Base-by-base conservation (phyloP, 2,797 vertebrate species). In the Trematomus bernacchii region DNA sequence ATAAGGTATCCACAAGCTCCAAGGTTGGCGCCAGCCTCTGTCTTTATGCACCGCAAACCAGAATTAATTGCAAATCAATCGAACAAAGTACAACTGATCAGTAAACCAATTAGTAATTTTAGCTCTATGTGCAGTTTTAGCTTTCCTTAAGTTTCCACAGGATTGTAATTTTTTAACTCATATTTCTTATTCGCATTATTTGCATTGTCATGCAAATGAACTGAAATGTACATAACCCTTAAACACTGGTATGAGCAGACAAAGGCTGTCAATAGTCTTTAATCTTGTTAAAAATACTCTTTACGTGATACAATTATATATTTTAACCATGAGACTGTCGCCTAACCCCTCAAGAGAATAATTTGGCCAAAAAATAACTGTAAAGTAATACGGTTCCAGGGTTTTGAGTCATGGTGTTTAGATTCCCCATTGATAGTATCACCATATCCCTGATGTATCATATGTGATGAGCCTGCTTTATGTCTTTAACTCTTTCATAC, bases 11-110 rank as follows among this genome's bases (percentile, higher is more conserved):
- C 96, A 91, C 92, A 89, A 89, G 88, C 94, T 96, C 93, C 91
- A 96, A 97, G 96, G 95, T 97, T 98, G 98, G 98, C 97, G 98
- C 97, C 98, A 97, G 96, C 89, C 92, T 95, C 96, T 96, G 94
- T 96, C 95, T 96, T 93, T 94, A 86, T 86, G 85, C 91, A 96
- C 97, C 97, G 94, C 97, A 98, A 97, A 98, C 96, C 96, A 98
- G 97, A 99, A 98, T 98, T 98, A 98, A 99, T 97, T 98, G 97
- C 97, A 99, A 99, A 99, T 99, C 97, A 99, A 99, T 99, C 96
- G 95, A 98, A 97, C 97, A 98, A 98, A 97, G 97, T 98, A 98
- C 97, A 97, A 98, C 97, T 97, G 97, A 98, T 99, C 97, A 97
- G 96, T 98, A 98, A 99, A 97, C 96, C 96, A 98, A 97, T 98